A percentile compares a stretch with the other conserved stretches of the same genome.
Evolutionary conservation across 2,797 vertebrate genomes (phyloP).

Genomic region (Rhabdophis nuchalis): DNA sequence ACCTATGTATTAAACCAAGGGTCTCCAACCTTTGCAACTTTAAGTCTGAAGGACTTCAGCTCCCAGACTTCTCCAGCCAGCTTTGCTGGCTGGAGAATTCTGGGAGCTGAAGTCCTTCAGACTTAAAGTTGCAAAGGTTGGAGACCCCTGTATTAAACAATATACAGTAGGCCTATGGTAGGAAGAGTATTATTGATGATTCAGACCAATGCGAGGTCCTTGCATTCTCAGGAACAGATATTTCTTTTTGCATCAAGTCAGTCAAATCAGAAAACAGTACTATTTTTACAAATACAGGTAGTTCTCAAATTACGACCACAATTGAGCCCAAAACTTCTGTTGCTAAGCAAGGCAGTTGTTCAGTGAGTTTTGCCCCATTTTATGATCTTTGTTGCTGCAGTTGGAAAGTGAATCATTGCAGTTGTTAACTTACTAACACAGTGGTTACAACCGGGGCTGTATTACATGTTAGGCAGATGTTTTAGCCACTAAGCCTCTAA

Average conservation of each 20-base stretch:
- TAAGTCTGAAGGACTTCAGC: too few species aligned
- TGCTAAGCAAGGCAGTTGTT: background rate
- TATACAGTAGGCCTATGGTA: background rate
- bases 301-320: background rate
- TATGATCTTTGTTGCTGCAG: background rate
- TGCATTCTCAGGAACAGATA: background rate
- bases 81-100: too few species aligned
- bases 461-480: too few species aligned
- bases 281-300: background rate
- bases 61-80: too few species aligned
- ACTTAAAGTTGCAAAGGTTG: too few species aligned
- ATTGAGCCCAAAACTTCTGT: background rate
- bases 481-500: too few species aligned
- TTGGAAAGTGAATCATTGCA: background rate
- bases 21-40: too few species aligned
- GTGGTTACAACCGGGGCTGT: too few species aligned
- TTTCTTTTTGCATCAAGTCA: background rate
- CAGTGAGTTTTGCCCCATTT: background rate
- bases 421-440: background rate
- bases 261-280: background rate
- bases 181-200: background rate
- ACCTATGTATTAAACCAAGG: background rate
- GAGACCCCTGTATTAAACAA: too few species aligned
- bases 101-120: too few species aligned
- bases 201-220: background rate